These are phyloP conservation scores for Danio aesculapii DNA, from an alignment of 2,797 vertebrate genomes.

Conservation along the genomic window DNA sequence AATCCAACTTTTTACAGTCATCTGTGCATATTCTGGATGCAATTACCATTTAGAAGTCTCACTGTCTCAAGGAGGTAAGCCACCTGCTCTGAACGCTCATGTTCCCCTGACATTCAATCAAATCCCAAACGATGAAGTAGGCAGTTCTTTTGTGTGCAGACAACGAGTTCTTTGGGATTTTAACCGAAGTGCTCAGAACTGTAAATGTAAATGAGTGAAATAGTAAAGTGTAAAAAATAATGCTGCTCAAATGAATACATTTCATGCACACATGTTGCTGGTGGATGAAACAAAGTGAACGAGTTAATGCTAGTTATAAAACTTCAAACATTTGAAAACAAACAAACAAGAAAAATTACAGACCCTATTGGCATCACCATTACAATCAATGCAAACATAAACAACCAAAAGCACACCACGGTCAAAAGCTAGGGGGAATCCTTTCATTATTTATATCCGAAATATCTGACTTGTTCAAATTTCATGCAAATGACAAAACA, in stretches of 20 bases:
- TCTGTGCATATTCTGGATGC: slow-evolving; percentile 7
- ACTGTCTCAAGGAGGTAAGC: neutral
- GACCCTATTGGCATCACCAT: neutral
- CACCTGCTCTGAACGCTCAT: slow-evolving; percentile 42
- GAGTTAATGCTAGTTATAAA: no score
- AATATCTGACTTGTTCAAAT: no score
- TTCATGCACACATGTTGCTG: neutral
- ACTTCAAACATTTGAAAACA: neutral
- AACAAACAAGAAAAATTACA: neutral
- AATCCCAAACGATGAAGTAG: slow-evolving; percentile 12
- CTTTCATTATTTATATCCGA: no score
- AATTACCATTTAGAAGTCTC: slow-evolving; percentile 28
- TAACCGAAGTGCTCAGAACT: neutral
- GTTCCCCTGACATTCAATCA: slow-evolving; percentile 17
- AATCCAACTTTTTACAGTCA: neutral
- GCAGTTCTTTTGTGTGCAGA: slow-evolving; percentile 5
- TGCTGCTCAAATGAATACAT: neutral
- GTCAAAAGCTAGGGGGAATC: no score
- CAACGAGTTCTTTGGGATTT: neutral
- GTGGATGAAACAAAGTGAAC: neutral
- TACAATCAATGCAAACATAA: neutral
- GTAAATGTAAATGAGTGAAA: no score
- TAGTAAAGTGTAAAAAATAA: neutral
- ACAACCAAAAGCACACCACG: neutral
- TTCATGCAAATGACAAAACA: no score